These are phyloP conservation scores for Alexandromys fortis DNA, from an alignment of 2,113 vertebrate species.

Conservation along the genomic window DNA sequence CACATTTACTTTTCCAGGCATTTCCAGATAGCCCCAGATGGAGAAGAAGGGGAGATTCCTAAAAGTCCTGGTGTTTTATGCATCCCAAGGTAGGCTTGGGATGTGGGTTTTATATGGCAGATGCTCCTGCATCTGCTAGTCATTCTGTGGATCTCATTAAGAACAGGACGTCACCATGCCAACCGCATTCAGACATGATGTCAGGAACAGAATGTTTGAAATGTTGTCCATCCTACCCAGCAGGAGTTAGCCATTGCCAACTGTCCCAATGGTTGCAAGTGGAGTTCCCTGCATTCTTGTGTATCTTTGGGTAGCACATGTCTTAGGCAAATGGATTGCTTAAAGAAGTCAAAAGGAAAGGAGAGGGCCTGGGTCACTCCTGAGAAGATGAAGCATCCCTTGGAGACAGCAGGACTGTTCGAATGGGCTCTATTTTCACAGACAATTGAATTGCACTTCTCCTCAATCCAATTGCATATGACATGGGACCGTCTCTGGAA, in stretches of 20 bases:
- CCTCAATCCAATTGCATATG: not conserved
- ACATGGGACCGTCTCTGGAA: not conserved
- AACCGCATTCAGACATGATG: not conserved
- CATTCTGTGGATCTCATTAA: not conserved
- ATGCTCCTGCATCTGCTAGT: not conserved
- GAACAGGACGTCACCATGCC: not conserved
- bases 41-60: not conserved
- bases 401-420: not conserved
- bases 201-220: not conserved
- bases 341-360: not conserved
- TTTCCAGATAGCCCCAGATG: constrained; percentile 29
- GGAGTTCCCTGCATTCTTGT: not conserved
- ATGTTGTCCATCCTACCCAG: not conserved
- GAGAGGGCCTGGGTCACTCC: not conserved
- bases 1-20: not conserved
- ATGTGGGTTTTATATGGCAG: not conserved
- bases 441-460: constrained; percentile 45
- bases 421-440: not conserved
- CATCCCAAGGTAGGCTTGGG: not conserved
- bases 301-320: not conserved
- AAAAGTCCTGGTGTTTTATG: not conserved
- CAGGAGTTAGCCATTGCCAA: not conserved
- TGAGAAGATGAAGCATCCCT: not conserved
- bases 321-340: not conserved
- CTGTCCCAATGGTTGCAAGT: not conserved